Conservation (phyloP, 2,888 invertebrate species). For the Agrypnus murinus region DNA sequence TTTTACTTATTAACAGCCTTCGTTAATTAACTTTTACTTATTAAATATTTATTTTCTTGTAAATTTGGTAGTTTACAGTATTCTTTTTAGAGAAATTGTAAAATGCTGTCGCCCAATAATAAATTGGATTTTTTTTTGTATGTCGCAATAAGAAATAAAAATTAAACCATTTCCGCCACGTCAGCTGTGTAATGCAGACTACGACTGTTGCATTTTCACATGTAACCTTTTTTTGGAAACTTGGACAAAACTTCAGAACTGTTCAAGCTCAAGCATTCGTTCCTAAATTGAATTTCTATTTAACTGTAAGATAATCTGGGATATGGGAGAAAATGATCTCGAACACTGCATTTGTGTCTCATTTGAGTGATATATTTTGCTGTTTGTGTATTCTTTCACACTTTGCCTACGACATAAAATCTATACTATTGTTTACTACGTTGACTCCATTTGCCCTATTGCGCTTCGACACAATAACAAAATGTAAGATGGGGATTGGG, state of each 20-base stretch:
- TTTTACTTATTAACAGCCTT: constrained; percentile 20
- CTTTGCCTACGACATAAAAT: constrained; percentile 34
- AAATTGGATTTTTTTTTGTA: not conserved
- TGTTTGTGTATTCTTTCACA: constrained; percentile 36
- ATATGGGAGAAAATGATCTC: constrained; percentile 12
- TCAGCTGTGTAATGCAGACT: not conserved
- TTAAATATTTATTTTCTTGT: constrained; percentile 2
- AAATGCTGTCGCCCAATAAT: no score
- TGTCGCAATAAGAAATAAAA: not conserved
- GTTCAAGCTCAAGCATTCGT: not conserved
- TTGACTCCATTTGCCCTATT: constrained; percentile 10
- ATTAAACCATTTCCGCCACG: not conserved
- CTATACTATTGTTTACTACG: constrained; percentile 35
- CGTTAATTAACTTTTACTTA: constrained; percentile 30
- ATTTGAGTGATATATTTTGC: constrained; percentile 34
- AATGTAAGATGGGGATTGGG: not conserved
- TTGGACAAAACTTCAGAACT: not conserved
- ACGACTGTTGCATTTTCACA: not conserved
- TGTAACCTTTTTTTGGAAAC: not conserved
- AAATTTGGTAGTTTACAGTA: not conserved
- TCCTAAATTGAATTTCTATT: constrained; percentile 16
- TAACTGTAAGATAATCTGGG: constrained; percentile 4
- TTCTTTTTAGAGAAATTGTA: no score
- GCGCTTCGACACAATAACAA: constrained; percentile 1
- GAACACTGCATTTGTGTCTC: constrained; percentile 32